Evolutionary conservation across 2,797 vertebrate genomes (phyloP), one percentile per base, ranked within the genome.

Genomic region (Meda fulgida): DNA sequence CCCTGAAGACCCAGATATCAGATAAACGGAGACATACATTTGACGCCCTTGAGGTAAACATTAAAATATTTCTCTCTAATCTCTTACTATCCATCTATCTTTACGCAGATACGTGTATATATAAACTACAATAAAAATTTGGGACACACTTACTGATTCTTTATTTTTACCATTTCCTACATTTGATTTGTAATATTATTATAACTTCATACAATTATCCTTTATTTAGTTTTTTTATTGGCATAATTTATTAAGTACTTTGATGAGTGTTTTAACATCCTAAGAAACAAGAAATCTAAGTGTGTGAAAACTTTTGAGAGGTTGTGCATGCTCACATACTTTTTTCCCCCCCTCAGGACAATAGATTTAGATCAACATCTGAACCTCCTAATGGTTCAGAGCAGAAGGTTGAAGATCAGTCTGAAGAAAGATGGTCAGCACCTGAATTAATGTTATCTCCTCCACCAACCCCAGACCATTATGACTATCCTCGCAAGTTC

Each of bases 1-100:
- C 82, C 55, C 69, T 94, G 84, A 91, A 91, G 55, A 83, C 81
- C 34, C 10, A 51, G 16, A 75, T 36, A 81, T 10, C 48, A 8
- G 38, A 18, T 9, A 29, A 4, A n/a, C 26, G n/a, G 9, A 46
- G 11, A 76, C 3, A 7, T 60, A 55, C 26, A 58, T 18, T 66
- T 29, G 40, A 36, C 14, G 11, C 7, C 3, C 26, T 18, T 34
- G 19, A 83, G 51, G 69, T 76, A 60, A 80, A 60, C 16, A 23
- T 23, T 58, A n/a, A 51, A 43, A 6, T 23, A 3, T 78, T 7
- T 51, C 31, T 40, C 34, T 66, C 60, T 76, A 46, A 16, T 46
- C 10, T 40, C 18, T 18, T 10, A 34, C 29, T 4, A 0, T 65
- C 13, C 7, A 6, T 58, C 53, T 58, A 40, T 40, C 38, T 40